These are phyloP conservation scores for Psilopogon haemacephalus DNA, from an alignment of 2,113 vertebrate species.

Conservation along the genomic window DNA sequence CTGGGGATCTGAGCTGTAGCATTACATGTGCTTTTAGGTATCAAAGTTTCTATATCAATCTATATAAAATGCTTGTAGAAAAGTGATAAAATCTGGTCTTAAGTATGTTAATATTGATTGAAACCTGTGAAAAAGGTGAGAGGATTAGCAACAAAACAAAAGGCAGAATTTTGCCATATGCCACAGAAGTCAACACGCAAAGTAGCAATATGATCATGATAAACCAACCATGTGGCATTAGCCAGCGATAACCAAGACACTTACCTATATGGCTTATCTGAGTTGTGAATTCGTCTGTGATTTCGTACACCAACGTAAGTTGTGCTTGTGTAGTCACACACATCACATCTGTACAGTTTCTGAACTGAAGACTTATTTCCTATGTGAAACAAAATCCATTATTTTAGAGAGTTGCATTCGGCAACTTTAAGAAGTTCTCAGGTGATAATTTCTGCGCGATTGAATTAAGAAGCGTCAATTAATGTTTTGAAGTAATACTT, in stretches of 20 bases:
- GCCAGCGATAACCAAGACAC: neutral
- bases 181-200: neutral
- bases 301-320: slow-evolving; percentile 94
- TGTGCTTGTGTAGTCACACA: slow-evolving; percentile 93
- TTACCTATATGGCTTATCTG: slow-evolving; percentile 96
- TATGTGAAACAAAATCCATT: slow-evolving; percentile 13
- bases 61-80: neutral
- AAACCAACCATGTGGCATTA: neutral
- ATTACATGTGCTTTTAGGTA: neutral
- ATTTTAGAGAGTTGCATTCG: neutral
- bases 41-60: neutral
- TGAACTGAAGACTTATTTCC: slow-evolving; percentile 73
- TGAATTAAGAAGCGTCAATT: neutral
- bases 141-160: neutral
- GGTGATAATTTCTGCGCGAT: neutral
- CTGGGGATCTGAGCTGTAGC: neutral
- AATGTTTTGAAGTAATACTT: neutral
- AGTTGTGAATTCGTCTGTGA: slow-evolving; percentile 93
- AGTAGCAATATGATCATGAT: neutral
- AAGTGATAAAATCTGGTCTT: neutral
- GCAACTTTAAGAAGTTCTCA: neutral
- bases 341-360: slow-evolving; percentile 91
- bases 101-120: neutral
- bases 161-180: neutral
- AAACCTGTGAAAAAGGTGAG: neutral